Conservation (phyloP, 1,140 invertebrate genomes). For the Drosophila pseudoananassae region DNA sequence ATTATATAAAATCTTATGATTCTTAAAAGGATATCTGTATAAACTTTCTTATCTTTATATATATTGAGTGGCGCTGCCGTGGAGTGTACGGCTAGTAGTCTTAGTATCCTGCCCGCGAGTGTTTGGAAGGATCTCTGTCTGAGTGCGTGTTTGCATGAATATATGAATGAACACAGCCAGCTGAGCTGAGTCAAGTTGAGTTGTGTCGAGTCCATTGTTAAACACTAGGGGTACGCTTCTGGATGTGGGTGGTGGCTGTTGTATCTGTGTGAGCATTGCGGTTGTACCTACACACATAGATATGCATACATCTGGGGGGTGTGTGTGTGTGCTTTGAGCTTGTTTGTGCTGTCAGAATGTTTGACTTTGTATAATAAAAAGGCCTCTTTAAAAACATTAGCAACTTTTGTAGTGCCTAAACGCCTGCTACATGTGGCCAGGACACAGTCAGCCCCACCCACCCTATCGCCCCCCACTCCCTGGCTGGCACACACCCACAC, state of each 20-base stretch:
- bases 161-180: slow-evolving; percentile 65
- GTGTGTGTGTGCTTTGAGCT: slow-evolving; percentile 41
- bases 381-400: slow-evolving; percentile 82
- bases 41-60: too few relatives aligned
- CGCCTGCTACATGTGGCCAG: slow-evolving; percentile 61
- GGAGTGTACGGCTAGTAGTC: background rate
- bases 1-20: too few relatives aligned
- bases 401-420: slow-evolving; percentile 81
- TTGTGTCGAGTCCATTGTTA: slow-evolving; percentile 67
- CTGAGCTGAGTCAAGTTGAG: slow-evolving; percentile 63
- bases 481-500: slow-evolving; percentile 1
- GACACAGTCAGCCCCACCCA: slow-evolving; percentile 2
- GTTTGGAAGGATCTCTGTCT: slow-evolving; percentile 25
- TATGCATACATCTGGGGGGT: slow-evolving; percentile 12
- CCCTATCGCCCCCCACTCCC: background rate
- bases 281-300: slow-evolving; percentile 19
- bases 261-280: slow-evolving; percentile 30
- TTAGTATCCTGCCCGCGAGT: slow-evolving; percentile 18
- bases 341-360: slow-evolving; percentile 71
- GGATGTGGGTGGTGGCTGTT: slow-evolving; percentile 3
- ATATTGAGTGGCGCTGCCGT: background rate
- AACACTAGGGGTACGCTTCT: slow-evolving; percentile 40
- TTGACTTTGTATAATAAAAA: slow-evolving; percentile 83
- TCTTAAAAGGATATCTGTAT: background rate
- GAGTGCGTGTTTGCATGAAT: slow-evolving; percentile 54